These are phyloP conservation scores for Alcedo quadribrachys DNA, from an alignment of 2,797 vertebrate genomes.

Conservation along the genomic window DNA sequence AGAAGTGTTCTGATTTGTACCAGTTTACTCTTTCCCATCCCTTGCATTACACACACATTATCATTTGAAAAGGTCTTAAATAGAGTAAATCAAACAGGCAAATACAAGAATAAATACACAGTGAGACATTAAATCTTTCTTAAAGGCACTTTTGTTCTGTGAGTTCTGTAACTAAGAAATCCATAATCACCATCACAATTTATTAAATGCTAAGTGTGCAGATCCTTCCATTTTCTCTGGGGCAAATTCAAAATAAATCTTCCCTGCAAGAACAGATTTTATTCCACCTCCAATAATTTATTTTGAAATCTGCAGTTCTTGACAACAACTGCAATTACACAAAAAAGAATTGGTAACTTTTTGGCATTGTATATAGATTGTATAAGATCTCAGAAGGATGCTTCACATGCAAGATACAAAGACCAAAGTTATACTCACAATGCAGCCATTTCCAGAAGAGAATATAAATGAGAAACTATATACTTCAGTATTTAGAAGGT, in stretches of 20 bases:
- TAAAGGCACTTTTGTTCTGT: background rate
- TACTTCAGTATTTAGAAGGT: background rate
- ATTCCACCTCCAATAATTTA: background rate
- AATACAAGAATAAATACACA: background rate
- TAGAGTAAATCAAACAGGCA: background rate
- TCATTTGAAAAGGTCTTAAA: background rate
- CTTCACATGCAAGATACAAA: background rate
- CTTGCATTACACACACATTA: background rate
- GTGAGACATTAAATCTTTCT: background rate
- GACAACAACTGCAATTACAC: background rate
- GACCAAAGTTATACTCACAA: background rate
- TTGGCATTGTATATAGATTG: background rate
- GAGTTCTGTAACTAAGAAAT: background rate
- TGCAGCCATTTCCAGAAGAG: background rate
- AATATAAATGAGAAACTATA: background rate
- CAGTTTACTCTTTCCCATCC: background rate
- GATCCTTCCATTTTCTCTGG: background rate
- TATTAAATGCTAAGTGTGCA: background rate
- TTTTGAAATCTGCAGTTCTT: background rate
- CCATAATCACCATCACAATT: background rate
- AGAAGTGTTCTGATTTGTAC: background rate
- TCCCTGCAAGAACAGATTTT: background rate
- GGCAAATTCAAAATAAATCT: background rate
- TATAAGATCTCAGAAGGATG: background rate
- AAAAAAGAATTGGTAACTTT: background rate